Evolutionary conservation across 30 jellyfish, hydroid and myxozoan species (phyloP), one percentile per base, ranked within the genome.

Genomic region (Aurelia coerulea): DNA sequence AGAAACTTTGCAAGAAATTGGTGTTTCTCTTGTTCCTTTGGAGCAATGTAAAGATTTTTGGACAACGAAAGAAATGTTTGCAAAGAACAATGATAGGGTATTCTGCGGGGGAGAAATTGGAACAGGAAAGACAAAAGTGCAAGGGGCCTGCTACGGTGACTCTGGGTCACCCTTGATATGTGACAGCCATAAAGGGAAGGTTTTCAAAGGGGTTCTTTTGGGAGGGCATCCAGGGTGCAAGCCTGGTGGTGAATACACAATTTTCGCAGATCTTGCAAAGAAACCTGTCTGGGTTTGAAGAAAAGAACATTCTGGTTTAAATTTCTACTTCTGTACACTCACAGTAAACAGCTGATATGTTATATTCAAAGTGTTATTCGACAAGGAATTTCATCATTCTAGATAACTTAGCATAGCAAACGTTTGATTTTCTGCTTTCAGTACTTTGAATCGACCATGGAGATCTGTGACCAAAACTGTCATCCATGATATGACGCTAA

Each of bases 151-250:
- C 67, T 59, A 70, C 49, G 93, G 93, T 1, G 93, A 84, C 58
- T 84, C 93, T 2, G 93, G 93, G 1, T 84, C 93, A 32, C 93
- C 93, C 7, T 73, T 84, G 62, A 13, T 84, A 37, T 84, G 93
- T 81, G 63, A 60, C 73, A 74, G 35, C 4, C 50, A 31, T 14
- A 15, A 63, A 19, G 93, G 83, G 23, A 17, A 46, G 18, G 83
- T 73, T 15, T 41, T 71, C 1, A 23, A 50, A 15, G 93, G 88
- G 6, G 51, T 84, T 23, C 33, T 84, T 49, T 60, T 84, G 19
- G 93, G 93, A 10, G 93, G 93, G 23, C 59, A 84, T 32, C 93
- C 88, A 6, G 62, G 13, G 39, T 84, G 93, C 68, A 84, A 3
- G 31, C 78, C 52, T 5, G 93, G 88, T 42, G 51, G 12, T 12